phyloP scores from a whole-genome alignment of 2,797 vertebrate genomes.

The Fundulus diaphanus region DNA sequence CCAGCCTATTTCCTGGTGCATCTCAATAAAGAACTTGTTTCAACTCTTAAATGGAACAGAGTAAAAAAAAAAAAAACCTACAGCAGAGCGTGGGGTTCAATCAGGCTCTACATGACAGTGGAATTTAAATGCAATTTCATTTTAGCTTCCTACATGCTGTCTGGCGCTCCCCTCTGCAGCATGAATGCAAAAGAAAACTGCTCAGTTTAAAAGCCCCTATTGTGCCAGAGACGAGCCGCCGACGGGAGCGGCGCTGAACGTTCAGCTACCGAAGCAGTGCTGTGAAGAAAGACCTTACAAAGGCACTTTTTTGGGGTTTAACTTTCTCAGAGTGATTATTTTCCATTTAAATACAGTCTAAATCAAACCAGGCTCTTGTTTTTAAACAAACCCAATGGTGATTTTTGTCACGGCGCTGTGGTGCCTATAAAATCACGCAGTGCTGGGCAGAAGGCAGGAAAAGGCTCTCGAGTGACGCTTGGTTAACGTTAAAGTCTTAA shows the following conservation, averaged over 20 bases:
- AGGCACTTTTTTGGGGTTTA: not conserved
- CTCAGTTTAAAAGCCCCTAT: not conserved
- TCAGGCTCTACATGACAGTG: not conserved
- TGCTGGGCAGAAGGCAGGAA: slow-evolving; percentile 12
- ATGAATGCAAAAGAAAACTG: not conserved
- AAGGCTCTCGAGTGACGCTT: slow-evolving; percentile 11
- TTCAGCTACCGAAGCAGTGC: not conserved
- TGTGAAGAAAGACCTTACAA: not conserved
- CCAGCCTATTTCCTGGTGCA: not conserved
- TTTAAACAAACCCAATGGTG: not conserved
- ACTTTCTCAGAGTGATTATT: slow-evolving; percentile 6
- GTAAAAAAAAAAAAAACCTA: not conserved
- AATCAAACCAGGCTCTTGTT: slow-evolving; percentile 16
- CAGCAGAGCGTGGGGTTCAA: not conserved
- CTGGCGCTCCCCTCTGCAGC: not conserved
- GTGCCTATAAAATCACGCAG: slow-evolving; percentile 3
- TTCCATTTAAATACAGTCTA: slow-evolving; percentile 17
- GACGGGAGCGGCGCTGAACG: not conserved
- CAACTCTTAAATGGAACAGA: not conserved
- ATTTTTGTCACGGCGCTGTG: not conserved
- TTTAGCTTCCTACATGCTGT: not conserved
- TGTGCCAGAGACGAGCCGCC: slow-evolving; percentile 5
- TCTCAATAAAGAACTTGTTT: not conserved
- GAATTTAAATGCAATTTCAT: not conserved
- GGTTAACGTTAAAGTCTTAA: slow-evolving; percentile 18